A percentile compares a stretch with the other conserved stretches of the same genome.
phyloP scores from a whole-genome alignment of 2,797 vertebrate species.

The Diplodus puntazzo region DNA sequence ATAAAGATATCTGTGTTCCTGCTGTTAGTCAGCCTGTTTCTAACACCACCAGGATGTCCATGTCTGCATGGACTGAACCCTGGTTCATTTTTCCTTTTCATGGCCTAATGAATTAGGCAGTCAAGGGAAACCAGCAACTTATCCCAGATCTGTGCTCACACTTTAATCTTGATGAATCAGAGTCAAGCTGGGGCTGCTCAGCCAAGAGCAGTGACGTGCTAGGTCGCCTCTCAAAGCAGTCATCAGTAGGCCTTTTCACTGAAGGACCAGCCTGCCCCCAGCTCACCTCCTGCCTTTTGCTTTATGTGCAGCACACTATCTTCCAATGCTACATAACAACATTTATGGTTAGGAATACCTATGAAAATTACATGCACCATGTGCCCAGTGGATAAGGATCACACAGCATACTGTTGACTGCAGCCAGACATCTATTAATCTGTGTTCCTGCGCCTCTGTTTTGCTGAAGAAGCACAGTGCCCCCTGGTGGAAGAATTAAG shows the following conservation, averaged over 20 bases:
- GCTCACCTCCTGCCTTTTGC: conserved; percentile 18
- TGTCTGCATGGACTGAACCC: conserved; percentile 2
- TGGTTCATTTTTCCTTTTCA: conserved; percentile 11
- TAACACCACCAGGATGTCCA: not conserved
- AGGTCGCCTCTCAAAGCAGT: conserved; percentile 37
- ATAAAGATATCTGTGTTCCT: not conserved
- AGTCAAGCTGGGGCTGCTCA: conserved; percentile 24
- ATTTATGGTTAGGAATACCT: conserved; percentile 16
- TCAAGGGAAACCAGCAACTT: conserved; percentile 10
- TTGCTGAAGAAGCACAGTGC: conserved; percentile 61
- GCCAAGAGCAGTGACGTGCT: not conserved
- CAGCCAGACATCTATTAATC: conserved; percentile 48
- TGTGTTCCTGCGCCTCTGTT: not conserved
- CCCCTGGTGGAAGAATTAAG: conserved; percentile 49
- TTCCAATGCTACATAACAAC: conserved; percentile 10
- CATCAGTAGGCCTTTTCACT: conserved; percentile 9
- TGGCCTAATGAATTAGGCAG: conserved; percentile 37
- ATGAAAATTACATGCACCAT: conserved; percentile 40
- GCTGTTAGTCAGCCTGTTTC: not conserved
- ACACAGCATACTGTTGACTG: conserved; percentile 48
- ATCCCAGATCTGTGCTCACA: conserved; percentile 12
- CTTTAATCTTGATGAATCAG: conserved; percentile 39
- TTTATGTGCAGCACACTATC: conserved; percentile 15
- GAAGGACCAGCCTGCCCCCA: not conserved
- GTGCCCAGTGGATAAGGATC: conserved; percentile 44